These are phyloP conservation scores for Tursiops truncatus DNA, from an alignment of 2,113 vertebrate species.

Conservation along the genomic window DNA sequence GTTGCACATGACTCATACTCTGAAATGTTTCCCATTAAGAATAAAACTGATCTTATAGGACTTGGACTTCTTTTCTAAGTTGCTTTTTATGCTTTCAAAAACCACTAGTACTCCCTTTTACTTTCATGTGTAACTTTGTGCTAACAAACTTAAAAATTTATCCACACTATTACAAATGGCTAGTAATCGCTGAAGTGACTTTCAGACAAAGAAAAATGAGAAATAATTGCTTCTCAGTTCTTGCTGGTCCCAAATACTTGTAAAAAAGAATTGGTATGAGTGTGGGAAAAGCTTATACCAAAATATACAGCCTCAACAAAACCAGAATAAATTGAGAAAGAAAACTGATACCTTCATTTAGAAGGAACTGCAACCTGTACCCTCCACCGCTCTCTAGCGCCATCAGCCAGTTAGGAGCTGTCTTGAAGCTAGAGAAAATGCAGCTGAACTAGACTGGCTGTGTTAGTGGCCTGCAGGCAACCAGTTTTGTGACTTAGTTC, in stretches of 20 bases:
- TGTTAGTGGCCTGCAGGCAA: not conserved
- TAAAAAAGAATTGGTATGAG: not conserved
- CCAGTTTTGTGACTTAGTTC: not conserved
- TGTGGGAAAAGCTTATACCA: not conserved
- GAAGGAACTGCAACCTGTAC: not conserved
- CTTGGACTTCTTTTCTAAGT: not conserved
- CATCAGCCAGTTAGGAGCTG: not conserved
- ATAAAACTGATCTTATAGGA: conserved; percentile 28
- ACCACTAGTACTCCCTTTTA: not conserved
- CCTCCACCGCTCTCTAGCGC: not conserved
- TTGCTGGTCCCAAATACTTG: not conserved
- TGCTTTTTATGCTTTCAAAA: conserved; percentile 38
- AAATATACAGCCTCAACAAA: not conserved
- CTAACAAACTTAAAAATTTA: conserved; percentile 33
- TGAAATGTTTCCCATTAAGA: conserved; percentile 52
- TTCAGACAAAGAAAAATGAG: conserved; percentile 11
- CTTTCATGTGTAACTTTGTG: conserved; percentile 24
- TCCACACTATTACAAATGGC: not conserved
- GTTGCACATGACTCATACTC: conserved; percentile 49
- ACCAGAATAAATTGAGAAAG: not conserved
- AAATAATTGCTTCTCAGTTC: not conserved
- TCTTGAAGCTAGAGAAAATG: not conserved
- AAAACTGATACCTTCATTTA: not conserved
- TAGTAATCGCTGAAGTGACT: not conserved
- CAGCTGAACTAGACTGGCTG: not conserved